These are phyloP conservation scores for Noctuana brunneofusca DNA, from an alignment of 2,888 invertebrate genomes.

Conservation along the genomic window DNA sequence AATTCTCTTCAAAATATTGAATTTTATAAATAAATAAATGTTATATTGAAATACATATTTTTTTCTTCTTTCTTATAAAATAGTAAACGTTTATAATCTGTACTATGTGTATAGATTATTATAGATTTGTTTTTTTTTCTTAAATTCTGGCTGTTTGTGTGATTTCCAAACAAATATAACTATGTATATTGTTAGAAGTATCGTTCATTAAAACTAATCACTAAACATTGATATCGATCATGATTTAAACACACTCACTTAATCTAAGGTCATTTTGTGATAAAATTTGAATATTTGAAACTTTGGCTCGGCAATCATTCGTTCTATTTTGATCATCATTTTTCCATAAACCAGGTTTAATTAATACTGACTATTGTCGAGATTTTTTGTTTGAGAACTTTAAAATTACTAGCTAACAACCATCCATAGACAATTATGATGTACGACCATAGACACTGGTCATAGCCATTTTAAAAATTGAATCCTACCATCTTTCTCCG, in stretches of 20 bases:
- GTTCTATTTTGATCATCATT: slow-evolving; percentile 3
- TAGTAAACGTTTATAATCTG: slow-evolving; percentile 17
- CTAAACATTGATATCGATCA: slow-evolving; percentile 20
- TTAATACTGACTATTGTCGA: not conserved
- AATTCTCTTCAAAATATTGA: slow-evolving; percentile 12
- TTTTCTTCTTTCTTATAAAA: slow-evolving; percentile 28
- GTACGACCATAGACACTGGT: no score
- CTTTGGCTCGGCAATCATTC: slow-evolving; percentile 3
- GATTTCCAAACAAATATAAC: not conserved
- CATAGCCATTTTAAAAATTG: no score
- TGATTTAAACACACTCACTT: slow-evolving; percentile 6
- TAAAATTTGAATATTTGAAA: slow-evolving; percentile 6
- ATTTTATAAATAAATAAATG: slow-evolving; percentile 13
- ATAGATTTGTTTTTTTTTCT: not conserved
- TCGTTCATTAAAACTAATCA: slow-evolving; percentile 10
- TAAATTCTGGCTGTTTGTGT: slow-evolving; percentile 6
- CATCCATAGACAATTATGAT: not conserved
- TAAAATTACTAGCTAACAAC: slow-evolving; percentile 1
- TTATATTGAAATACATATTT: slow-evolving; percentile 9
- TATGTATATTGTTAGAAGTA: not conserved
- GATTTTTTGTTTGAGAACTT: not conserved
- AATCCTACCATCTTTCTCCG: no score
- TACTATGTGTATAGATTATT: slow-evolving; percentile 9
- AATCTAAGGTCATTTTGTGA: not conserved
- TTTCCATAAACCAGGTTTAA: not conserved